Evolutionary conservation across 2,113 vertebrate genomes (phyloP).

Genomic region (Corynorhinus townsendii): DNA sequence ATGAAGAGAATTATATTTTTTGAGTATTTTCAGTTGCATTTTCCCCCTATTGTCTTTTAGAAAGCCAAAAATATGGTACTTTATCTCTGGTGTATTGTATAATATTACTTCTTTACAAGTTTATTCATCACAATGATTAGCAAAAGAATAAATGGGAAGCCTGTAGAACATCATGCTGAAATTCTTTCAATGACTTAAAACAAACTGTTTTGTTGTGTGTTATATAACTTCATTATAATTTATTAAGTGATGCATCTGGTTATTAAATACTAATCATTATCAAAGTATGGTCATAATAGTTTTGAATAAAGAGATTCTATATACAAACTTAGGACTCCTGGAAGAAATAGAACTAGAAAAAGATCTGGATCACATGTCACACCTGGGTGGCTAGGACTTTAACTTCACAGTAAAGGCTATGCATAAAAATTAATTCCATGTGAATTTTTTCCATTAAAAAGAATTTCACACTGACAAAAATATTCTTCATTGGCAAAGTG

Average conservation of each 20-base stretch:
- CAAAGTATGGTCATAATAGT: neutral
- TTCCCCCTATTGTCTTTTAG: neutral
- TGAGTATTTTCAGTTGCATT: neutral
- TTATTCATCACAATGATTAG: neutral
- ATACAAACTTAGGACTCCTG: neutral
- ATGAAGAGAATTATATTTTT: neutral
- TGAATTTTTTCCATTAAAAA: constrained; percentile 51
- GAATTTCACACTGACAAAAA: constrained; percentile 48
- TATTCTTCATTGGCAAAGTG: constrained; percentile 41
- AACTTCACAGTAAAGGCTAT: neutral
- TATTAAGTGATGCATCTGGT: neutral
- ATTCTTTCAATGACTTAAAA: constrained; percentile 20
- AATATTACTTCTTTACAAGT: neutral
- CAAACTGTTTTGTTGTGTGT: neutral
- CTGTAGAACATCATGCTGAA: neutral
- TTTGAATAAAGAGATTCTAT: neutral
- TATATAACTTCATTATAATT: neutral
- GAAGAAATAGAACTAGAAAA: neutral
- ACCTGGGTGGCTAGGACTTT: neutral
- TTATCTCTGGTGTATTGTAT: neutral
- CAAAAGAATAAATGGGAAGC: neutral
- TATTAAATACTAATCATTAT: constrained; percentile 27
- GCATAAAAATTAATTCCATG: constrained; percentile 51
- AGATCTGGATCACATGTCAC: neutral
- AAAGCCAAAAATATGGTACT: neutral